Base-by-base conservation (phyloP, 2,797 vertebrate species). In the Agapornis canus region DNA sequence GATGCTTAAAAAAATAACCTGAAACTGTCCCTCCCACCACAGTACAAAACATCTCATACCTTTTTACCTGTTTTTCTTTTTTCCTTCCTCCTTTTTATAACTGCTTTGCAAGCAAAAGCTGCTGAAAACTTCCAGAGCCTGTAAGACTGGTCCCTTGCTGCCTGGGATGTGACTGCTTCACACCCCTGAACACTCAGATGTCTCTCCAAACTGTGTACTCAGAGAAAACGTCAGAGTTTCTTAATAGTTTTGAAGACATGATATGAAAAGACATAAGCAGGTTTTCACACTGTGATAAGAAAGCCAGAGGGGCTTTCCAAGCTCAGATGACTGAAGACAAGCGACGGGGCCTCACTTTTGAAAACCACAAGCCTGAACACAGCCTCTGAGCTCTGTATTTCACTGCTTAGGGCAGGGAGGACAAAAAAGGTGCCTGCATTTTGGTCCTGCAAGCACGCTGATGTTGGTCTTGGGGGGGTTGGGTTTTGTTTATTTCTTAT, bases 221-320 rank as follows among this genome's bases (percentile, higher is more conserved):
- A 89, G 66, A 95, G 70, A 94, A 97, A 95, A 94, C 48, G 32
- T 92, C 95, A 91, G 90, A 94, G 69, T 95, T 89, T 85, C 91
- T 94, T 95, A 96, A 92, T 95, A 96, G 90, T 96, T 95, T 75
- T 8, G 16, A 79, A 84, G 90, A 94, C 93, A 49, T 89, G 94
- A 95, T 96, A 93, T 3, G 10, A 94, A 88, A 85, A 86, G 97
- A 95, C 96, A 95, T 83, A 95, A 96, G 92, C 94, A 93, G 94
- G 89, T 94, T 96, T 94, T 91, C 94, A 95, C 94, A 94, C 77
- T 91, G 90, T 87, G 92, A 88, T 75, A 87, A 96, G 80, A 86
- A 94, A 96, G 59, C 90, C 86, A 94, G 82, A 92, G 90, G 90
- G 92, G 92, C 82, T 87, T 3, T 2, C 81, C 18, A 43, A 80